Evolutionary conservation across 2,888 invertebrate species (phyloP), one percentile per base, ranked within the genome.

Genomic region (Caenorhabditis uteleia): DNA sequence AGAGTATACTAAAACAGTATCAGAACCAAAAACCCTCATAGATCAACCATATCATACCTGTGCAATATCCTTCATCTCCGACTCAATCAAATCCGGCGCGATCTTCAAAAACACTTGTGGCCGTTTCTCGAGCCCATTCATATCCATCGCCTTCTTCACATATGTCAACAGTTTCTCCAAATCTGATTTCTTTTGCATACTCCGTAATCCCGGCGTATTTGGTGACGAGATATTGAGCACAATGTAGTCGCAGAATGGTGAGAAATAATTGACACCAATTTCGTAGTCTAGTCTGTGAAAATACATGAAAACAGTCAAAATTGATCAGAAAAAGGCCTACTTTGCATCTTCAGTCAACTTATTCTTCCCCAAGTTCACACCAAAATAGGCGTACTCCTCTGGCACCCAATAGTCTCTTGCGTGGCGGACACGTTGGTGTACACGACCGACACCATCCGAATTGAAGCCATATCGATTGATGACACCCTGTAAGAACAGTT

Each of bases 221-320:
- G 97, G 97, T 84, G 95, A 92, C 83, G 94, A 95, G 4, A 98
- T 87, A 85, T 99, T 98, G 59, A 99, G 90, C 0, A 97, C 97
- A 78, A 97, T 88, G 85, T 98, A 98, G 85, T 97, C 95, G 2
- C 94, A 92, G 36, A 91, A 84, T 29, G 88, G 86, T 21, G 90
- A 89, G 85, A 98, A 95, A 75, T 88, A 88, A 64, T 88, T 85
- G 0, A 97, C 89, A 8, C 98, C 97, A 36, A 77, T 88, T 84
- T n/a, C 80, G 43, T 81, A 81, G 65, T 82, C 82, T 21, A 72
- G 47, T 43, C 67, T 75, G 27, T n/a, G 64, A 38, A n/a, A n/a
- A n/a, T n/a, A n/a, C n/a, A n/a, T n/a, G n/a, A n/a, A n/a, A 31
- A 34, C 16, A n/a, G 29, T 42, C 8, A 7, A 33, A 27, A 27